A percentile compares a stretch with the other conserved stretches of the same genome.
phyloP scores from a whole-genome alignment of 2,113 vertebrate genomes.

The Engystomops pustulosus region DNA sequence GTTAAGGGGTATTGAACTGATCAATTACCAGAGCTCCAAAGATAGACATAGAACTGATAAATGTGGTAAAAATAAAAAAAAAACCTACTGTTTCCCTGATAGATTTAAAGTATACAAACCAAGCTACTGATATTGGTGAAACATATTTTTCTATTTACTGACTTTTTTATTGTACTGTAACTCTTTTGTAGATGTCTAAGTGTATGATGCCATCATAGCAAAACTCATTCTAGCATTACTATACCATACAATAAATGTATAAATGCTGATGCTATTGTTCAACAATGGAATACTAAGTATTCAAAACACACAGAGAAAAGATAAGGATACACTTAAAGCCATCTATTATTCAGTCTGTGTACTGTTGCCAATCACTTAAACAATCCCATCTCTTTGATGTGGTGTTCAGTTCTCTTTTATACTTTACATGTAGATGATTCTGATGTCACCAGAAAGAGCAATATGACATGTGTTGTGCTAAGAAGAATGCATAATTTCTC shows the following conservation, averaged over 20 bases:
- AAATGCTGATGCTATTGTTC: background rate
- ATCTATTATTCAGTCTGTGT: slow-evolving; percentile 36
- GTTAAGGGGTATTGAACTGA: too few species aligned
- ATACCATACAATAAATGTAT: background rate
- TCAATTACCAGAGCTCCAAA: too few species aligned
- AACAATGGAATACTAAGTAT: background rate
- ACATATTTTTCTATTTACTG: too few species aligned
- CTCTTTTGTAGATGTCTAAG: background rate
- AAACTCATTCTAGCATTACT: background rate
- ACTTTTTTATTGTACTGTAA: background rate
- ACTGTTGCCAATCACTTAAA: slow-evolving; percentile 27
- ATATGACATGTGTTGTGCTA: slow-evolving; percentile 53
- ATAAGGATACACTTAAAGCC: background rate
- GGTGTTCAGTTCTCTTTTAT: slow-evolving; percentile 10
- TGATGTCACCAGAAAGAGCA: slow-evolving; percentile 49
- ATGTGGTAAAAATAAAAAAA: too few species aligned
- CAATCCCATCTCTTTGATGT: slow-evolving; percentile 37
- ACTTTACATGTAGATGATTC: slow-evolving; percentile 31
- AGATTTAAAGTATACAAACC: too few species aligned
- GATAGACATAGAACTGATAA: too few species aligned
- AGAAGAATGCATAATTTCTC: slow-evolving; percentile 44
- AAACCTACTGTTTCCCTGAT: too few species aligned
- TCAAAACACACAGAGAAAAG: background rate
- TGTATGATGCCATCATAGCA: background rate
- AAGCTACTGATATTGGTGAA: too few species aligned